Conservation (phyloP, 2,113 vertebrate genomes). For the Salvelinus namaycush region DNA sequence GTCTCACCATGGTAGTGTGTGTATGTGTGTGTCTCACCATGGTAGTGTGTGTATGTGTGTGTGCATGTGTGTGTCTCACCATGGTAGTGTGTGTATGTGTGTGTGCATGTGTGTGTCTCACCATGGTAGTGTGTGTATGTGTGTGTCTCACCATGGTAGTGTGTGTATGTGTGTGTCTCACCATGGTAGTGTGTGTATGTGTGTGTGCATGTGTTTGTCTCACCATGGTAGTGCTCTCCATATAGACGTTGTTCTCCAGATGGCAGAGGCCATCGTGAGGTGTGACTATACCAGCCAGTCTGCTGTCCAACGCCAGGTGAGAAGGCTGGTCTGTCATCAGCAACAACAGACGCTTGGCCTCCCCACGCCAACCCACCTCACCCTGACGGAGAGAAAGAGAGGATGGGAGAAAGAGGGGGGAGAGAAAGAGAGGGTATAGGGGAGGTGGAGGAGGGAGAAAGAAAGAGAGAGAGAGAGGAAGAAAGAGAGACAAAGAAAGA, state of each 20-base stretch:
- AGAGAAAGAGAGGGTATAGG: not conserved
- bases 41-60: too few relatives aligned
- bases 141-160: too few relatives aligned
- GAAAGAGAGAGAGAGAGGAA: not conserved
- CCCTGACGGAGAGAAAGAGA: slow-evolving; percentile 67
- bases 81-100: not conserved
- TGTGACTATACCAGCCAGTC: slow-evolving; percentile 90
- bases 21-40: too few relatives aligned
- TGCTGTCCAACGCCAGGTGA: slow-evolving; percentile 94
- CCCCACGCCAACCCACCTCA: slow-evolving; percentile 91
- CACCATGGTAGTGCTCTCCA: slow-evolving; percentile 72
- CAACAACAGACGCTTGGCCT: slow-evolving; percentile 90
- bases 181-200: too few relatives aligned
- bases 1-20: too few relatives aligned
- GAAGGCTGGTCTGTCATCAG: slow-evolving; percentile 98
- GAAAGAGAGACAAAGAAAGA: not conserved
- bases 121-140: not conserved
- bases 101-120: not conserved
- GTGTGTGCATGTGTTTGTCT: not conserved
- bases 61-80: too few relatives aligned
- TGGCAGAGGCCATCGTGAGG: slow-evolving; percentile 95
- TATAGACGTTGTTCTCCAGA: slow-evolving; percentile 88
- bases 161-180: too few relatives aligned
- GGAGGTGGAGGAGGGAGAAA: not conserved
- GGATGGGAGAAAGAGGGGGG: not conserved